Base-by-base conservation (phyloP, 35 echinoderm and acorn worm species). In the Lytechinus variegatus region DNA sequence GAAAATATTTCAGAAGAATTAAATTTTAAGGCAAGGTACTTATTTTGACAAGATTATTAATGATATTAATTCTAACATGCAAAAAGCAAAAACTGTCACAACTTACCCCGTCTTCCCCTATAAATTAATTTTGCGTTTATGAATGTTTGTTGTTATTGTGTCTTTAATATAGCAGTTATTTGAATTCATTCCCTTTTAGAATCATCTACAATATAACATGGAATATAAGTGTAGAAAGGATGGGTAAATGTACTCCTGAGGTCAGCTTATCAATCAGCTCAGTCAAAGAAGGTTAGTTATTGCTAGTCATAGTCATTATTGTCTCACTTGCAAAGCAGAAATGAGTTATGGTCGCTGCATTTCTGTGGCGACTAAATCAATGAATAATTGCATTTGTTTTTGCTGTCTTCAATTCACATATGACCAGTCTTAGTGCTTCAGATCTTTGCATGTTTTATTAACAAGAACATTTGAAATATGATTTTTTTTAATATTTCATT, bases 201-300 rank as follows among this genome's bases (percentile, higher is more conserved):
- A 86, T 86, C 27, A 52, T 95, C 24, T 95, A 87, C 79, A 87
- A 13, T 9, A 86, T 95, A 7, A 95, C 52, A 27, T 95, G 94
- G 94, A 24, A 29, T 27, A 95, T 95, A 87, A 14, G 51, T 14
- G 10, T 95, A 28, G 27, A 11, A 10, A 51, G 66, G 14, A n/a
- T 12, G 54, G 94, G 79, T 11, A 95, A 58, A 95, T 28, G 24
- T 27, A 54, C 66, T 27, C 94, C 72, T 21, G 52, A 90, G 7
- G 13, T 90, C 88, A 33, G 88, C 29, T 54, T 90, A 44, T 90
- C 29, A 8, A 9, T 90, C 28, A 90, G 52, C 8, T 90, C 29
- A 54, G 88, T 33, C 12, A 44, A 90, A 54, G 88, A 90, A 90
- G 88, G 88, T 90, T 54, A 90, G 88, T 90, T 10, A 44, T 44